These are phyloP conservation scores for Tethea ocularis DNA, from an alignment of 2,888 invertebrate genomes.

Conservation along the genomic window DNA sequence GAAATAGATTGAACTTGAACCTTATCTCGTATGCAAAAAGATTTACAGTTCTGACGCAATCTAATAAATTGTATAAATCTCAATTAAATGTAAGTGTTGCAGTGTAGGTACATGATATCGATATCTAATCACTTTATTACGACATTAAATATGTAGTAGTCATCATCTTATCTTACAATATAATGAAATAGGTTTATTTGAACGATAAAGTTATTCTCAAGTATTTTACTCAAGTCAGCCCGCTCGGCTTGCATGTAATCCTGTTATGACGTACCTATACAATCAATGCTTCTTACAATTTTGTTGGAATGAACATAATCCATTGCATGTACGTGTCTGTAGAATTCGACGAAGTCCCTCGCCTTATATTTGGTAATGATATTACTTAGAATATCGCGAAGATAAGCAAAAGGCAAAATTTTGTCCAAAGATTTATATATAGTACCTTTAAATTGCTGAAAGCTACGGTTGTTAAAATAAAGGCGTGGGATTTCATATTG, in stretches of 20 bases:
- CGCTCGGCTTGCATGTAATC: constrained; percentile 47
- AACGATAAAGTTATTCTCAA: constrained; percentile 7
- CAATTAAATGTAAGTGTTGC: neutral
- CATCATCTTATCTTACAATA: neutral
- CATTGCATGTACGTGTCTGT: constrained; percentile 70
- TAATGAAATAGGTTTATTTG: neutral
- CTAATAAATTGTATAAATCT: neutral
- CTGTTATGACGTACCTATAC: constrained; percentile 31
- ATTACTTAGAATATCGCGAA: neutral
- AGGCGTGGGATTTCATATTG: constrained; percentile 52
- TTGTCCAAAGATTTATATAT: no score
- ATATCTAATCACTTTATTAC: neutral
- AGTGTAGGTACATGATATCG: neutral
- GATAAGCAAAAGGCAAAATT: neutral
- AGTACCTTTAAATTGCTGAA: neutral
- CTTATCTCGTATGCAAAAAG: neutral
- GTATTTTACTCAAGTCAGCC: constrained; percentile 14
- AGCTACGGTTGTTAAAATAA: constrained; percentile 17
- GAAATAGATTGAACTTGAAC: neutral
- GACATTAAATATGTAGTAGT: neutral
- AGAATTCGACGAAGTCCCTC: constrained; percentile 48
- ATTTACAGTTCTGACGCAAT: neutral
- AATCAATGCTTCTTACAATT: constrained; percentile 52
- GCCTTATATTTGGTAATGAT: constrained; percentile 37
- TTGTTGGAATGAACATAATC: constrained; percentile 61